These are phyloP conservation scores for Acrocephalus scirpaceus DNA, from an alignment of 2,797 vertebrate species.

Conservation along the genomic window DNA sequence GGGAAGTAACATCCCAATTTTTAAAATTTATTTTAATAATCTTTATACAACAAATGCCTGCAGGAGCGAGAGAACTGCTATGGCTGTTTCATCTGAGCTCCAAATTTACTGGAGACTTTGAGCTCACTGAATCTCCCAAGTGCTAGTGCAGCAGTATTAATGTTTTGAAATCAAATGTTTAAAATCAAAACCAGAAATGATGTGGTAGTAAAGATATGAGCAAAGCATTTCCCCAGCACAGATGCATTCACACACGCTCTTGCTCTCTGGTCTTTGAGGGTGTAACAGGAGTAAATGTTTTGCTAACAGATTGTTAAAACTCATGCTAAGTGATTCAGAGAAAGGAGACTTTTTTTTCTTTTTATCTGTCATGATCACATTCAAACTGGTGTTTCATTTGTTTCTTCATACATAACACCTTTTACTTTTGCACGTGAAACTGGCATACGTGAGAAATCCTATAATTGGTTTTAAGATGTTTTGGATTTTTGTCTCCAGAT, in stretches of 20 bases:
- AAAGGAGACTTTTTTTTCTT: neutral
- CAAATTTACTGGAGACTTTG: neutral
- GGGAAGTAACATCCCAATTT: neutral
- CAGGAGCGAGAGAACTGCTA: neutral
- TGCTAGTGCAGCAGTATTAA: neutral
- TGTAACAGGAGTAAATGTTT: slow-evolving; percentile 6
- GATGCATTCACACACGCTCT: rapidly evolving
- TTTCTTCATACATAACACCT: neutral
- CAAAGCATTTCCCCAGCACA: neutral
- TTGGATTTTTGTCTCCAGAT: neutral
- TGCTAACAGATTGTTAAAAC: neutral
- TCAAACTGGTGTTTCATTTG: neutral
- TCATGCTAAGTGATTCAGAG: neutral
- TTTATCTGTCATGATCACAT: neutral
- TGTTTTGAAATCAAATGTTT: slow-evolving; percentile 31
- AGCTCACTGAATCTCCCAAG: neutral
- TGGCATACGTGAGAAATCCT: neutral
- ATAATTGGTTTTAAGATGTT: neutral
- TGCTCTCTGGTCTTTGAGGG: neutral
- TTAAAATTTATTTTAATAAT: neutral
- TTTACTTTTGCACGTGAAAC: neutral
- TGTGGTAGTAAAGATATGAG: neutral
- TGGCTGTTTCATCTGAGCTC: neutral
- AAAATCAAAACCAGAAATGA: slow-evolving; percentile 1
- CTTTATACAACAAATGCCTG: neutral